Evolutionary conservation across 2,888 invertebrate species (phyloP), one percentile per base, ranked within the genome.

Genomic region (Diarsia rubi): DNA sequence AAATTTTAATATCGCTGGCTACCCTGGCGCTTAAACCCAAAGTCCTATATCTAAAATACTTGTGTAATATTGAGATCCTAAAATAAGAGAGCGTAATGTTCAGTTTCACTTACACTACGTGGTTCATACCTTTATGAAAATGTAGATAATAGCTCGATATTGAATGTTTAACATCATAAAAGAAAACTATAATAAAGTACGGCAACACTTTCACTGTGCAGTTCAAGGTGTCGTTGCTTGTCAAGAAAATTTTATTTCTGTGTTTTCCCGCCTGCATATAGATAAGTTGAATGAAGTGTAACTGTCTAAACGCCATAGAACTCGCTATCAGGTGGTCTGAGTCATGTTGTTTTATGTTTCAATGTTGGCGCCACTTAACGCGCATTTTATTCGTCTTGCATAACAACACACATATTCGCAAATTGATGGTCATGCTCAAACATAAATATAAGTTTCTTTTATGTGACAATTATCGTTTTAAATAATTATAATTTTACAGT

Each of bases 401-500:
- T 81, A 57, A 64, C 59, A 64, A 81, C 31, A n/a, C 16, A 68
- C 24, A 42, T 66, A 79, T 82, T 85, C 42, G 81, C 86, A 82
- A 82, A 82, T 82, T 77, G 76, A 84, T 81, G 82, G 59, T 21
- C 75, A 59, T 47, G 49, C 70, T 69, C 62, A 47, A 85, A 65
- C 82, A 81, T 85, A 75, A 85, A 82, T 81, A 81, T 45, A 60
- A 4, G 60, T 69, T 65, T 71, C 54, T 82, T 76, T 82, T 82
- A 77, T 71, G 86, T 76, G 86, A 85, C 85, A 77, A 82, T 77
- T 69, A 85, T 76, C 67, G 62, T 81, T 47, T 64, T 81, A 80
- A 73, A 80, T 84, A 81, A 81, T 69, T 81, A 62, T 82, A 64
- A 81, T 82, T 84, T 80, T 31, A 81, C 81, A 57, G 85, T 75